Evolutionary conservation across 2,797 vertebrate species (phyloP).

Genomic region (Alcedo quadribrachys): DNA sequence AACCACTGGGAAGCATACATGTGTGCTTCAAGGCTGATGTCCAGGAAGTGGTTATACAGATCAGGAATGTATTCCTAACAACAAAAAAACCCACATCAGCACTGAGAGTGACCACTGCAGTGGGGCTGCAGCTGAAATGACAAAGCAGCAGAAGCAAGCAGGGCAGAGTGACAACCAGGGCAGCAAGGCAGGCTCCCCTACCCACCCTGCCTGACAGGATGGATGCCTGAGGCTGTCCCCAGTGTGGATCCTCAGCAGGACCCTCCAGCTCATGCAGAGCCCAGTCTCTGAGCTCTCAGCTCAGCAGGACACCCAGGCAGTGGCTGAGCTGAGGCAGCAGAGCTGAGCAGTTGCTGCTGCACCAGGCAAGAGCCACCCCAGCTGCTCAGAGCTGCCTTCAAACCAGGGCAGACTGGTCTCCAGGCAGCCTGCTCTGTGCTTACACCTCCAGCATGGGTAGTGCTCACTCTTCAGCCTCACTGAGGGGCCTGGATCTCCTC

Average conservation of each 20-base stretch:
- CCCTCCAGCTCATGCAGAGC: neutral
- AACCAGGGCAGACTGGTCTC: neutral
- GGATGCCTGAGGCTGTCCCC: neutral
- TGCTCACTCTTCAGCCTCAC: neutral
- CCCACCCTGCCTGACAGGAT: neutral
- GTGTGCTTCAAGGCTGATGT: constrained; percentile 96
- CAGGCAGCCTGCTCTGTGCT: accelerated
- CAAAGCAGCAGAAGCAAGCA: neutral
- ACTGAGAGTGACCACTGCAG: neutral
- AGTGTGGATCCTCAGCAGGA: neutral
- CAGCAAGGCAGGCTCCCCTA: neutral
- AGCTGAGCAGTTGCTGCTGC: neutral
- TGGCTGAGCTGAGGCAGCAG: neutral
- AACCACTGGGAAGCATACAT: constrained; percentile 99
- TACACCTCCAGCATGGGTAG: neutral
- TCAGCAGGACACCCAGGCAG: neutral
- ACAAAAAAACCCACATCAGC: neutral
- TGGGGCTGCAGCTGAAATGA: neutral
- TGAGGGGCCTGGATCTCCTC: neutral
- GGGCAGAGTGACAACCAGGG: neutral
- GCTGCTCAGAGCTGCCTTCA: neutral
- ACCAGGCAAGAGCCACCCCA: neutral
- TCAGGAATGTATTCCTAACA: constrained; percentile 94
- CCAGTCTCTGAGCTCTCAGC: neutral
- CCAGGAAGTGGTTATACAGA: constrained; percentile 95